Base-by-base conservation (phyloP, 2,113 vertebrate species). In the Melanerpes aurifrons region DNA sequence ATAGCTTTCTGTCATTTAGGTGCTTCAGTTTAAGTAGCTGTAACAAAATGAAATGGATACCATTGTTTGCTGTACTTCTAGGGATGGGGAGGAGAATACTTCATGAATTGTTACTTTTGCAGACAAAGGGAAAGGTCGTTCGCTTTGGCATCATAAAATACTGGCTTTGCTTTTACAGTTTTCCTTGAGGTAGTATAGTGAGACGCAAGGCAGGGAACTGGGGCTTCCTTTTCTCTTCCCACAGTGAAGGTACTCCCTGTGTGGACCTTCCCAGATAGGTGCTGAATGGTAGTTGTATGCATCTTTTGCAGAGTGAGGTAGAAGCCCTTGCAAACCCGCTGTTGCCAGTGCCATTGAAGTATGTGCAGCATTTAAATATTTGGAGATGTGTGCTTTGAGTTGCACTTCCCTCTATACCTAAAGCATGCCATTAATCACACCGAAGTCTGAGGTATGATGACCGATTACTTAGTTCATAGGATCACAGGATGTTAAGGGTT, bases 1-100 rank as follows among this genome's bases (percentile, higher is more conserved):
- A 31, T 64, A 0, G 0, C 2, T 31, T 92, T 82, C 56, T 82
- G 28, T 64, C 6, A 13, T 11, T 28, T 43, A 50, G 18, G 10
- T 69, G 77, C 28, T 37, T 75, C 45, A 61, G 8, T 81, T 81
- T 45, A 66, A 43, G 75, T 47, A 91, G 15, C 50, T 22, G 8
- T 47, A 70, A 24, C 19, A 31, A 77, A 89, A 22, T 24, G 12
- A 72, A 78, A 59, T 54, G 1, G 17, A 8, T 70, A 3, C 47
- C 48, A 3, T 16, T 64, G 12, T 58, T 68, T 92, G 8, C 15
- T 59, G 14, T 58, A 28, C 9, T 67, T 87, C 7, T 32, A 29
- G 31, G 37, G 16, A 57, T 50, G 35, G 9, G 16, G 54, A 61
- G 13, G 8, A 61, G 69, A 68, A 24, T 40, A 4, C 0, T 0